These are phyloP conservation scores for Pterocles burchelli DNA, from an alignment of 2,113 vertebrate genomes.

Conservation along the genomic window DNA sequence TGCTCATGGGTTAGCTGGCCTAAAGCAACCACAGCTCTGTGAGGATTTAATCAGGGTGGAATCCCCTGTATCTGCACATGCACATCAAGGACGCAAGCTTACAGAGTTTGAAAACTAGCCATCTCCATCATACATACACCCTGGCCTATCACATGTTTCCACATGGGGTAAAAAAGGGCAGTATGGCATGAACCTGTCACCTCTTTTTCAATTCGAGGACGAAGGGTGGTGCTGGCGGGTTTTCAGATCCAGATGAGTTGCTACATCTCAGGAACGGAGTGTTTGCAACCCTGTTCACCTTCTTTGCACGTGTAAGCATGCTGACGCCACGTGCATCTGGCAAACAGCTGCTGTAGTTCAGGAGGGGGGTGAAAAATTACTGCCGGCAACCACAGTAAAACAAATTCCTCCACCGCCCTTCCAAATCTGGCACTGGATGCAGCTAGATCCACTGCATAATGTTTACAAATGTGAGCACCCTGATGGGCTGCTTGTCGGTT, in stretches of 20 bases:
- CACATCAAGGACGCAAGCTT: not conserved
- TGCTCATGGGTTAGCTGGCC: not conserved
- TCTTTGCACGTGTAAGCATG: not conserved
- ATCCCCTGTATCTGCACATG: not conserved
- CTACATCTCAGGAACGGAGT: not conserved
- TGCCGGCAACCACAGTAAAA: not conserved
- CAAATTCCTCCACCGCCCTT: not conserved
- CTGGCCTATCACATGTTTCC: not conserved
- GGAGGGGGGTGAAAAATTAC: not conserved
- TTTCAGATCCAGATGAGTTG: not conserved
- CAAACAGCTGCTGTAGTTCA: not conserved
- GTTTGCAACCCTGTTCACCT: not conserved
- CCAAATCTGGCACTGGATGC: not conserved
- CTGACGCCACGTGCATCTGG: not conserved
- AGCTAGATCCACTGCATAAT: not conserved
- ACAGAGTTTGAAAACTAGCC: not conserved
- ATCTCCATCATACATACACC: rapidly evolving
- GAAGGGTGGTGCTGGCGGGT: too few species aligned
- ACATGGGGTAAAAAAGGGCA: rapidly evolving
- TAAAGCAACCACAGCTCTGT: not conserved
- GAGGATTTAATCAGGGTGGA: not conserved
- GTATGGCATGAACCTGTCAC: not conserved
- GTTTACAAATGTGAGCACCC: not conserved
- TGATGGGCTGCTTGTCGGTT: not conserved
- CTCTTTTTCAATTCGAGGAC: not conserved